Base-by-base conservation (phyloP, 2,113 vertebrate genomes). In the Grammomys surdaster region DNA sequence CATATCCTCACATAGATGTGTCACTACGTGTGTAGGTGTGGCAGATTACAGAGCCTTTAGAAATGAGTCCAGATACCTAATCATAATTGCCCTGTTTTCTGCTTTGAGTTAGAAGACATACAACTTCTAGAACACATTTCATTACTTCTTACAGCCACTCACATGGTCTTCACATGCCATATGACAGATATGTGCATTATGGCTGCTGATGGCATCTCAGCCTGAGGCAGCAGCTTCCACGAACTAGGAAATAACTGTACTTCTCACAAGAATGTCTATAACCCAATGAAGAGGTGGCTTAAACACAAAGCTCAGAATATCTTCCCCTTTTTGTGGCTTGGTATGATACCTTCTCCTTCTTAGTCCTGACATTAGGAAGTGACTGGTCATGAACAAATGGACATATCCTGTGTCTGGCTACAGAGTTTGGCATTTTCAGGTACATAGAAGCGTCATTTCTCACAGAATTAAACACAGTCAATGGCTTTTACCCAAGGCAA, bases 381-480 rank as follows among this genome's bases (percentile, higher is more conserved):
- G 48, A 65, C 76, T 77, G 46, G 89, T 63, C 63, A 11, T 51
- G 82, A 81, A 51, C 10, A 77, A 26, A n/a, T n/a, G 70, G 67
- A 80, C 54, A 88, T 26, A 54, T 36, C 88, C 33, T 91, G 56
- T 90, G 81, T 69, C 40, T 95, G 73, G 85, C 48, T 87, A 91
- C 20, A 48, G n/a, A 80, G 51, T 91, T 54, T 88, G 54, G 60
- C 82, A 91, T 11, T 84, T 31, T n/a, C 9, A 1, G 33, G 22
- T 95, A 85, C 93, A 67, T 7, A 91, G 73, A 69, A 82, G 75
- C 48, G 77, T 87, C 10, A 96, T 93, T 76, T 75, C 19, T 94
- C 7, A 28, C 20, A 69, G 63, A 94, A 43, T 89, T 93, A 95
- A 93, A 88, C 19, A 77, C 26, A 89, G 75, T 28, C n/a, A 28